Conservation (phyloP, 2,113 vertebrate genomes). For the Takifugu flavidus region DNA sequence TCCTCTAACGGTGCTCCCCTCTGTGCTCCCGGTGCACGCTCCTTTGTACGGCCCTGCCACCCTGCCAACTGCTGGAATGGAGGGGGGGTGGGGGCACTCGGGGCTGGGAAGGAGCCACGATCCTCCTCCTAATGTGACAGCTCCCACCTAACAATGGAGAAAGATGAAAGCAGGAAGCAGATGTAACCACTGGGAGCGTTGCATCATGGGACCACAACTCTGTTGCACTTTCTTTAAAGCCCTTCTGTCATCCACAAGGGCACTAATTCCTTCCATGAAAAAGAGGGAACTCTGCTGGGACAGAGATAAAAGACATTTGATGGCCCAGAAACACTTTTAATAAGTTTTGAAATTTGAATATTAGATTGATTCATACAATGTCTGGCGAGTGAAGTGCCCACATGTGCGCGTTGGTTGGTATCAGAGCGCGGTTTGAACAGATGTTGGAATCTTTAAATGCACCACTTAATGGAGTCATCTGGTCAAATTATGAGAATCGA, state of each 20-base stretch:
- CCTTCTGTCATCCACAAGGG: constrained; percentile 71
- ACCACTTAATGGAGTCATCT: neutral
- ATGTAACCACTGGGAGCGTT: constrained; percentile 94
- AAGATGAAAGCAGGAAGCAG: constrained; percentile 97
- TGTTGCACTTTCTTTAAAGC: constrained; percentile 68
- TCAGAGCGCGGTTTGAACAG: neutral
- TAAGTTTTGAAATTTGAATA: constrained; percentile 60
- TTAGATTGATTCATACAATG: constrained; percentile 58
- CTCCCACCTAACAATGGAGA: constrained; percentile 93
- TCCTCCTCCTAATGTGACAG: constrained; percentile 96
- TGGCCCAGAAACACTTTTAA: constrained; percentile 60
- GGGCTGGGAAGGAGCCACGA: constrained; percentile 83
- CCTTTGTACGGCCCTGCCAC: constrained; percentile 90
- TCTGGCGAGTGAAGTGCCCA: constrained; percentile 36
- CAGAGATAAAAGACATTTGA: constrained; percentile 69
- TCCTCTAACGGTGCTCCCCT: constrained; percentile 91
- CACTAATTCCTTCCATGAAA: constrained; percentile 76
- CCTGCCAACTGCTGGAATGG: constrained; percentile 92
- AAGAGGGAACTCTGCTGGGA: constrained; percentile 64
- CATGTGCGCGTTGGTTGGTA: constrained; percentile 39
- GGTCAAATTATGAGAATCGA: no score
- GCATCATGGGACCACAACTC: constrained; percentile 93
- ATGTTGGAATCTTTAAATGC: constrained; percentile 3
- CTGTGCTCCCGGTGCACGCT: constrained; percentile 85
- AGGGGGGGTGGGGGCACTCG: constrained; percentile 78